phyloP scores from a whole-genome alignment of 2,888 invertebrate genomes.

The Strigamia crassipes region DNA sequence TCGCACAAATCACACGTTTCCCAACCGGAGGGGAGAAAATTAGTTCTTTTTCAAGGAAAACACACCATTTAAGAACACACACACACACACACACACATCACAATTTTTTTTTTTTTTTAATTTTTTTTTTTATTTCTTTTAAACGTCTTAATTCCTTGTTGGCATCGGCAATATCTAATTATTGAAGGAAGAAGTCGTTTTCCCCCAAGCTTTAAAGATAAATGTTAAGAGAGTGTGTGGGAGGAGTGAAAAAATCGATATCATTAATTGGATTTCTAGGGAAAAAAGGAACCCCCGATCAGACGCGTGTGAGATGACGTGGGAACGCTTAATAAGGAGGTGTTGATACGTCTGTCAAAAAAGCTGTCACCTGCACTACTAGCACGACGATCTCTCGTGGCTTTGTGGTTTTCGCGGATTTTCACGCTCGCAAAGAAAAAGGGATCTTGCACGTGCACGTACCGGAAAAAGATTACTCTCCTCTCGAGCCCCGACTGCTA shows the following conservation, averaged over 20 bases:
- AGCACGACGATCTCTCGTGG: slow-evolving; percentile 41
- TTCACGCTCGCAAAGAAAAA: background rate
- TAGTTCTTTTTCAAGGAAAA: slow-evolving; percentile 31
- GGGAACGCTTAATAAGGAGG: slow-evolving; percentile 32
- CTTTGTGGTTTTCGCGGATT: slow-evolving; percentile 39
- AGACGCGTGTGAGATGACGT: background rate
- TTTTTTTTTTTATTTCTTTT: background rate
- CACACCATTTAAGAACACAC: slow-evolving; percentile 26
- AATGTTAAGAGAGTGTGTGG: background rate
- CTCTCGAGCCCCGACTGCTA: background rate
- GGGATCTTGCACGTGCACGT: background rate
- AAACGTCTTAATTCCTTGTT: background rate
- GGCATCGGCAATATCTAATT: background rate
- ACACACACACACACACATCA: slow-evolving; percentile 27
- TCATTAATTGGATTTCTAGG: slow-evolving; percentile 33
- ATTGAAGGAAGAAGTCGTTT: background rate
- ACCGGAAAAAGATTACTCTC: background rate
- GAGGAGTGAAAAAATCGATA: slow-evolving; percentile 7
- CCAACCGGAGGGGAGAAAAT: slow-evolving; percentile 33
- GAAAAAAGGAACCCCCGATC: background rate
- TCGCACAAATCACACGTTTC: slow-evolving; percentile 34
- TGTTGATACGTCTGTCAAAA: slow-evolving; percentile 42
- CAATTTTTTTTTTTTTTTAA: background rate
- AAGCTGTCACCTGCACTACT: slow-evolving; percentile 2
- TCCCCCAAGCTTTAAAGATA: background rate